Percentiles rank a stretch among this genome's conserved stretches.
Evolutionary conservation across 2,113 vertebrate genomes (phyloP).

Genomic region (Irena cyanogastra): DNA sequence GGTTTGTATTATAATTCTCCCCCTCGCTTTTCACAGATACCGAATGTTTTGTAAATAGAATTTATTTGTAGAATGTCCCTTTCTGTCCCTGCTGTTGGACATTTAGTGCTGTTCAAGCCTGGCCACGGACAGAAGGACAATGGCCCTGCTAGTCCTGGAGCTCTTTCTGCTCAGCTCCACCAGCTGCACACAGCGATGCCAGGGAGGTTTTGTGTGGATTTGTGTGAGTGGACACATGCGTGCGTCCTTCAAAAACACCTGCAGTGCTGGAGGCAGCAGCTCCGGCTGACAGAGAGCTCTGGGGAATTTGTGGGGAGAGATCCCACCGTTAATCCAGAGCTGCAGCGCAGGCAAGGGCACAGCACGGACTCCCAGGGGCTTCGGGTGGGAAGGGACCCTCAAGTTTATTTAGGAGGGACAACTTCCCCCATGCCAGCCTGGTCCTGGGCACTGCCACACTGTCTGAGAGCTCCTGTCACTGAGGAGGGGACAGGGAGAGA

Average conservation of each 20-base stretch:
- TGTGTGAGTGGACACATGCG: neutral
- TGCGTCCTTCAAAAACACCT: neutral
- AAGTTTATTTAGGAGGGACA: neutral
- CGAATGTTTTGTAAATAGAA: neutral
- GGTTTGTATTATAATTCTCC: neutral
- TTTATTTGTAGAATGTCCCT: neutral
- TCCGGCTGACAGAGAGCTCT: neutral
- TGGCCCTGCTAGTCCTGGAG: neutral
- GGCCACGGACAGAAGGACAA: neutral
- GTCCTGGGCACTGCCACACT: neutral
- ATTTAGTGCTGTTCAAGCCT: neutral
- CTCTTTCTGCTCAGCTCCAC: neutral
- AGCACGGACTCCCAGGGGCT: neutral
- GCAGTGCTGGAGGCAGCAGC: neutral
- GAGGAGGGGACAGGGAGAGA: neutral
- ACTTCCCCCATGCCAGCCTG: neutral
- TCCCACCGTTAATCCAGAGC: neutral
- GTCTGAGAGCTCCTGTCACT: neutral
- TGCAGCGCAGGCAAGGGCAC: neutral
- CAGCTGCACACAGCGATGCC: neutral
- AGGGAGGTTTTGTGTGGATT: neutral
- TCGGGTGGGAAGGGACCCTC: neutral
- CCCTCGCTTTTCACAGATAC: slow-evolving; percentile 1
- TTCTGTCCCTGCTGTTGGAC: neutral
- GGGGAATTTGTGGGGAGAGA: neutral